A percentile compares a stretch with the other conserved stretches of the same genome.
phyloP scores from a whole-genome alignment of 1,140 invertebrate species.

The Pararge aegeria region DNA sequence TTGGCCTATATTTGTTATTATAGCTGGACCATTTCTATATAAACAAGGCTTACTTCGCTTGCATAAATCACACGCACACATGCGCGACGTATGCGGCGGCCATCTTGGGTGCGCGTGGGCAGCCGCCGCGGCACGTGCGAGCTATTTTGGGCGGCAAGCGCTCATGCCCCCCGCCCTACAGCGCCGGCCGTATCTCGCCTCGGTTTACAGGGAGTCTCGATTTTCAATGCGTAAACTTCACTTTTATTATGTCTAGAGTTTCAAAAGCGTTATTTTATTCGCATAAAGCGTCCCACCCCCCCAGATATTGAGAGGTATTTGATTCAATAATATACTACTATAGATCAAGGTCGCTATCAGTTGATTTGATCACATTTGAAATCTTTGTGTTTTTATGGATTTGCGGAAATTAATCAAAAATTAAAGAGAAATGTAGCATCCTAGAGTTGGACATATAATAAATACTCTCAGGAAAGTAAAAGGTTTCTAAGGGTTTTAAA shows the following conservation, averaged over 20 bases:
- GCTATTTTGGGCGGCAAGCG: conserved; percentile 71
- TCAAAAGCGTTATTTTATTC: background rate
- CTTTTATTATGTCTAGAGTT: conserved; percentile 7
- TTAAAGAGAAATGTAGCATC: too few species aligned
- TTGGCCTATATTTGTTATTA: too few species aligned
- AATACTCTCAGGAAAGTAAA: too few species aligned
- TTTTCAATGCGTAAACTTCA: conserved; percentile 7
- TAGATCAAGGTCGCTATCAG: too few species aligned
- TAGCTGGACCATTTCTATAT: background rate
- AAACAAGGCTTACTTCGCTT: conserved; percentile 31
- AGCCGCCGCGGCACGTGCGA: conserved; percentile 69
- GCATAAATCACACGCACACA: conserved; percentile 61
- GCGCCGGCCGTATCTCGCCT: conserved; percentile 8
- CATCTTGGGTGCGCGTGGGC: conserved; percentile 73
- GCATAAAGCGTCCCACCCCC: too few species aligned
- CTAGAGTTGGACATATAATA: too few species aligned
- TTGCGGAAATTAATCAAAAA: too few species aligned
- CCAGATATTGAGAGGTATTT: too few species aligned
- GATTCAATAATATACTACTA: too few species aligned
- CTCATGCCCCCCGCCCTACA: conserved; percentile 47
- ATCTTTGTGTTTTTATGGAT: too few species aligned
- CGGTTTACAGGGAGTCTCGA: conserved; percentile 15
- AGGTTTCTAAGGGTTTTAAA: too few species aligned
- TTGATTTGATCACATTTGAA: too few species aligned
- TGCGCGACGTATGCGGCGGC: conserved; percentile 40